Evolutionary conservation across 1,140 invertebrate species (phyloP).

Genomic region (Wiebesia pumilae): DNA sequence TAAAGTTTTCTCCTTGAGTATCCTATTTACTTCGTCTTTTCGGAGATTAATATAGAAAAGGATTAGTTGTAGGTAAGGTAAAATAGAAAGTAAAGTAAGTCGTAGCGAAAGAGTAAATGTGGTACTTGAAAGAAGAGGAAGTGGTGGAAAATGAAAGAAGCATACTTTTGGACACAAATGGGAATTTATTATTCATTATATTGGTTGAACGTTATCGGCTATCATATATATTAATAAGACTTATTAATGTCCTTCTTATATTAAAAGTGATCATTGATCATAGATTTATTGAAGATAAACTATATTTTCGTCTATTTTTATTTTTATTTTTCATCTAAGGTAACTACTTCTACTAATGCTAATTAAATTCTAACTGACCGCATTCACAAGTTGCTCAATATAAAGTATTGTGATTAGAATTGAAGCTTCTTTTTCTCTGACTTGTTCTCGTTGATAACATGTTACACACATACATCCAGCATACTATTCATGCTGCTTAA

Average conservation of each 20-base stretch:
- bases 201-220: conserved; percentile 47
- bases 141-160: conserved; percentile 37
- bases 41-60: neutral
- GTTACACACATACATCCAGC: too few species aligned
- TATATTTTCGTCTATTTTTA: conserved; percentile 57
- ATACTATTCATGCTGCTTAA: too few species aligned
- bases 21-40: neutral
- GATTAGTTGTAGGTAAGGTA: neutral
- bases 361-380: neutral
- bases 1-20: neutral
- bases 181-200: conserved; percentile 47
- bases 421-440: too few species aligned
- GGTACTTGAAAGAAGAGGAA: neutral
- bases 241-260: conserved; percentile 17
- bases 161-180: conserved; percentile 26
- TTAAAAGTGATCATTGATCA: neutral
- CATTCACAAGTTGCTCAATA: too few species aligned
- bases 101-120: neutral
- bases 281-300: conserved; percentile 35
- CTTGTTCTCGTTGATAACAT: too few species aligned
- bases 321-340: conserved; percentile 3
- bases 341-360: neutral
- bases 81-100: neutral
- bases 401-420: too few species aligned
- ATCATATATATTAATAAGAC: conserved; percentile 41